Base-by-base conservation (phyloP, 2,888 invertebrate genomes). In the Baronia brevicornis region DNA sequence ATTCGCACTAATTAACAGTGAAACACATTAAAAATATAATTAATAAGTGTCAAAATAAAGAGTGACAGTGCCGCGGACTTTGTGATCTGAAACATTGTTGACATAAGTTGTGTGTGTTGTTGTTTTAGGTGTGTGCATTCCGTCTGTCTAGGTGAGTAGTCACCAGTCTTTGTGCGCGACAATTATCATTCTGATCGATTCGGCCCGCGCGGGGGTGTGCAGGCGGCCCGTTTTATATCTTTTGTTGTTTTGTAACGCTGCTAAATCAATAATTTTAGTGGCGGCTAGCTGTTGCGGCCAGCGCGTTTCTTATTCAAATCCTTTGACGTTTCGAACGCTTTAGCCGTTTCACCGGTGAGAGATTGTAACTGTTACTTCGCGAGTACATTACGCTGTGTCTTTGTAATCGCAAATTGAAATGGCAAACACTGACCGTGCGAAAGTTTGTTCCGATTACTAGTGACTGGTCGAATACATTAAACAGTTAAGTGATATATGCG, bases 101-200 rank as follows among this genome's bases (percentile, higher is more conserved):
- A 65, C 61, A 60, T 64, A 61, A 53, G 57, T 53, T 58, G 54
- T 66, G 67, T 73, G 63, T 72, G 67, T 73, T 74, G 63, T 68
- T 75, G 64, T 67, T 63, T 41, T 68, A 66, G 68, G 64, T 72
- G 72, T 75, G 72, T 77, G 74, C 74, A 75, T 74, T 75, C 67
- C 67, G 55, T 61, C 58, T 68, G 72, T 67, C 71, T 77, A 77
- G 79, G 75, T 78, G 75, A 79, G 80, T 79, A 72, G 70, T 71
- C 66, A 65, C 57, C 64, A 68, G 68, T 75, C 74, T 77, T 79
- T 80, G 80, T 82, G 80, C 73, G 78, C 75, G 80, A 84, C 84
- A 84, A 82, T 84, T 82, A 84, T 84, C 80, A 79, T 79, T 77
- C 54, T 57, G 58, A 80, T 82, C 82, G 82, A 82, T 82, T 80